These are phyloP conservation scores for Serilophus lunatus DNA, from an alignment of 2,113 vertebrate genomes.

Conservation along the genomic window DNA sequence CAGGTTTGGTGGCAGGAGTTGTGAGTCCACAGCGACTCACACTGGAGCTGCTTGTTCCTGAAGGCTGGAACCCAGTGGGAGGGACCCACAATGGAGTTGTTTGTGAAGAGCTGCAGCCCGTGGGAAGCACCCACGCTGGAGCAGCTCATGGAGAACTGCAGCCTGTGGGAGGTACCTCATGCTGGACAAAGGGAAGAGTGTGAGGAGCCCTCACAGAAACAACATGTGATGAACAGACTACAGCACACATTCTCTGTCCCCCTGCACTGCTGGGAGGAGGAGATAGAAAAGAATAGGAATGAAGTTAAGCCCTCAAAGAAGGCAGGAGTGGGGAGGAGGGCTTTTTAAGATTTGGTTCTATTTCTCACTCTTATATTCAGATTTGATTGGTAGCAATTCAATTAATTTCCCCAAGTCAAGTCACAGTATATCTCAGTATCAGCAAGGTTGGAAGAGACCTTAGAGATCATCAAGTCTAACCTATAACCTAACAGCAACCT, in stretches of 20 bases:
- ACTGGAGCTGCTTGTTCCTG: neutral
- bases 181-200: neutral
- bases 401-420: neutral
- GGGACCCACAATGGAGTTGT: neutral
- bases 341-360: neutral
- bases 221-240: fast-evolving
- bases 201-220: neutral
- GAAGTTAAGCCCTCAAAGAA: neutral
- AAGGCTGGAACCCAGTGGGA: neutral
- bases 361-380: neutral
- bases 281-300: neutral
- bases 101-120: no score
- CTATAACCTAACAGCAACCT: no score
- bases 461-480: no score
- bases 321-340: neutral
- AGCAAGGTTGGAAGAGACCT: no score
- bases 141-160: neutral
- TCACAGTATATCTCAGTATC: no score
- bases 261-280: neutral
- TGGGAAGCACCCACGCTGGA: neutral
- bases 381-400: neutral
- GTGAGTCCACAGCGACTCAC: neutral
- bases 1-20: neutral
- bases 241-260: neutral
- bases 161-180: neutral